A percentile compares a stretch with the other conserved stretches of the same genome.
These are phyloP conservation scores for Misgurnus anguillicaudatus DNA, from an alignment of 2,113 vertebrate genomes.

Conservation along the genomic window DNA sequence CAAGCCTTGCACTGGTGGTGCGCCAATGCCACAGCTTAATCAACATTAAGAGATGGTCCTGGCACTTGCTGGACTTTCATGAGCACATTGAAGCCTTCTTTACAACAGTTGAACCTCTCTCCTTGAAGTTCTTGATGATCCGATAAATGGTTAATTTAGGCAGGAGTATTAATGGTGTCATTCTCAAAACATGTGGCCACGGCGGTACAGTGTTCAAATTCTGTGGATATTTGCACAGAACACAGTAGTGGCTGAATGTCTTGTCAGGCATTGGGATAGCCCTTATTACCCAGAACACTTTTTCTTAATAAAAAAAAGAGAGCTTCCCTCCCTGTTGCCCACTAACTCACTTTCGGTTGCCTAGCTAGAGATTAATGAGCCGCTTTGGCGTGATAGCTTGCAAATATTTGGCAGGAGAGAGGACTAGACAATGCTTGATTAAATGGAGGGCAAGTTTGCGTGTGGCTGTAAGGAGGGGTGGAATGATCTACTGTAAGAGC, in stretches of 20 bases:
- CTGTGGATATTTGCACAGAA: background rate
- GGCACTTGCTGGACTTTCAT: background rate
- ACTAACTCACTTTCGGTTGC: conserved; percentile 54
- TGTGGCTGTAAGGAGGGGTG: conserved; percentile 51
- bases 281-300: conserved; percentile 34
- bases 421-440: conserved; percentile 51
- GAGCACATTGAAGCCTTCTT: background rate
- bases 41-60: background rate
- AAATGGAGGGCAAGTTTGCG: conserved; percentile 52
- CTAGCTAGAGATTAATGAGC: conserved; percentile 59
- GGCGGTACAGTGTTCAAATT: background rate
- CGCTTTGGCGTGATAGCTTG: conserved; percentile 67
- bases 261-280: conserved; percentile 29
- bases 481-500: conserved; percentile 21
- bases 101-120: background rate
- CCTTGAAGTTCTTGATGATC: background rate
- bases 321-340: conserved; percentile 42
- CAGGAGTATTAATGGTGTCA: no score
- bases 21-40: background rate
- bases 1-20: conserved; percentile 7
- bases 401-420: conserved; percentile 65
- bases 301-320: conserved; percentile 62
- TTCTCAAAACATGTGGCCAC: no score
- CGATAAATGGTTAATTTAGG: no score
- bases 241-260: background rate